Evolutionary conservation across 2,888 invertebrate species (phyloP), one percentile per base, ranked within the genome.

Genomic region (Himalopsyche kuldschensis): DNA sequence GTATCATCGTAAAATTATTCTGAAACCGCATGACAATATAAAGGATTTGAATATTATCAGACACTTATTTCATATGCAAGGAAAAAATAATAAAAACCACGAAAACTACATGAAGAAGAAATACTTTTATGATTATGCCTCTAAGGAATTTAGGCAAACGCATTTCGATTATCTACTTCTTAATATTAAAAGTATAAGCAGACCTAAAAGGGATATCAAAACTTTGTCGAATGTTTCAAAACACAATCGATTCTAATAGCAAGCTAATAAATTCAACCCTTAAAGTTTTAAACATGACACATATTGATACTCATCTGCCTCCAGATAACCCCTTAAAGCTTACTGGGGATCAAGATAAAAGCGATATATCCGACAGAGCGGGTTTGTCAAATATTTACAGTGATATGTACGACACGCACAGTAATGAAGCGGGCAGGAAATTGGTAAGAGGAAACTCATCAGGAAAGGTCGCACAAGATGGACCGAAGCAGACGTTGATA

Each of bases 321-420:
- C 41, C 76, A 11, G 20, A 41, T 76, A 76, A 41, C 11, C 76
- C 76, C 0, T n/a, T 76, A 41, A 76, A 76, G 8, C 35, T 41
- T 11, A 76, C 76, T 0, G 76, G 76, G 20, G 24, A 76, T 32
- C 76, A 31, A 41, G 41, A 32, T 76, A 41, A 32, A 32, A 32
- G 32, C 17, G 76, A 35, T 31, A 20, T 76, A 76, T 20, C 32
- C 15, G 76, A n/a, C 4, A 17, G 20, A 4, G n/a, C 32, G 11
- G 41, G 76, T 35, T 76, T 41, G 20, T 76, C 76, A 32, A 76
- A 81, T 47, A 81, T 81, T 47, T 76, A 84, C 10, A 78, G 79
- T 27, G 81, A 81, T n/a, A 75, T 55, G 27, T 47, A 79, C 47
- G 78, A 75, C 8, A 32, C 76, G 4, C 76, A 76, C 8, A 27